Conservation (phyloP, 1,140 invertebrate species). For the Lineus longissimus region DNA sequence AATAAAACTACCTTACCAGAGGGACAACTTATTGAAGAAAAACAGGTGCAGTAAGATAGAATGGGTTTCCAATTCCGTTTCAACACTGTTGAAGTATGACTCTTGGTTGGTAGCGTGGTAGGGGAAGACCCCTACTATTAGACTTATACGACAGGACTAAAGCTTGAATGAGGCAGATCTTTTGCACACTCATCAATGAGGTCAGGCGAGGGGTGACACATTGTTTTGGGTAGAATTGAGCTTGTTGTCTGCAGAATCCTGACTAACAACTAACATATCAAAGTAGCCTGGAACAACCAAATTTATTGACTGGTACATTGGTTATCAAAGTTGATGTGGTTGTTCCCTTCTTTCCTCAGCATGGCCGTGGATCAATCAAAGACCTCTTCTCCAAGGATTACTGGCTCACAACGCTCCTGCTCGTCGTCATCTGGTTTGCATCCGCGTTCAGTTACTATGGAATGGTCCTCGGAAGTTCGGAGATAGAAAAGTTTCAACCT, state of each 20-base stretch:
- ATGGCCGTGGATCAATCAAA: conserved; percentile 23
- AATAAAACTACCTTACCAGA: conserved; percentile 83
- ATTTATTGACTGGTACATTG: no score
- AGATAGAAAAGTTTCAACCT: conserved; percentile 69
- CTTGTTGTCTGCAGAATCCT: no score
- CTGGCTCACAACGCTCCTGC: conserved; percentile 35
- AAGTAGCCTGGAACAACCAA: no score
- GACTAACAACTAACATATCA: no score
- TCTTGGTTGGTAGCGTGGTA: no score
- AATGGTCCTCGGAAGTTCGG: conserved; percentile 88
- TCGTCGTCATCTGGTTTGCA: conserved; percentile 69
- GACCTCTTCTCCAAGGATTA: conserved; percentile 44
- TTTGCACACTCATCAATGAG: no score
- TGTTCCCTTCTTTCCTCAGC: conserved; percentile 6
- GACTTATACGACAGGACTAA: not conserved
- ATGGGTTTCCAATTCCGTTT: not conserved
- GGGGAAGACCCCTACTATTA: not conserved
- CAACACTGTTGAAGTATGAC: no score
- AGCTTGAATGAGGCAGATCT: not conserved
- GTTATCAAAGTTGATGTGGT: no score
- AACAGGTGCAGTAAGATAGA: conserved; percentile 7
- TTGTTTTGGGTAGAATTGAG: no score
- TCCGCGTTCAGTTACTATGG: conserved; percentile 96
- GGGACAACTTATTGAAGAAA: conserved; percentile 62
- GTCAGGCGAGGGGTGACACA: no score